A percentile compares a stretch with the other conserved stretches of the same genome.
Evolutionary conservation across 2,113 vertebrate genomes (phyloP).

Genomic region (Oxyruncus cristatus): DNA sequence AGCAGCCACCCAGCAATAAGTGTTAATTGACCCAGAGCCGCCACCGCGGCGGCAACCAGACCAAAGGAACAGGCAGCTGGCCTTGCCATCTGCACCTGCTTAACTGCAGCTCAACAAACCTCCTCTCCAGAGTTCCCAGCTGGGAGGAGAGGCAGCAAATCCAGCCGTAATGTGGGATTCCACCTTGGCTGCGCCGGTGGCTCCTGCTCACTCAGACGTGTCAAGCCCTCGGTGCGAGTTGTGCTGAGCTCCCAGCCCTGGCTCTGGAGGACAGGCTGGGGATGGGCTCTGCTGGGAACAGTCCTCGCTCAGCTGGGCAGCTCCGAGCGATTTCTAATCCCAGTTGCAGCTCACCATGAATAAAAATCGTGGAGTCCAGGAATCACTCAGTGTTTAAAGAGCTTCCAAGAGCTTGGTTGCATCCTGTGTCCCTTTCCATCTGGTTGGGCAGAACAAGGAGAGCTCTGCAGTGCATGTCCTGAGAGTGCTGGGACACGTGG

Average conservation of each 20-base stretch:
- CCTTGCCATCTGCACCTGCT: not conserved
- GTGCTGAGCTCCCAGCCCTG: not conserved
- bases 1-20: not conserved
- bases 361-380: not conserved
- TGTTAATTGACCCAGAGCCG: not conserved
- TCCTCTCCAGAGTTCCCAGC: not conserved
- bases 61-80: not conserved
- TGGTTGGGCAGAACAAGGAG: not conserved
- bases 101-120: not conserved
- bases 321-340: not conserved
- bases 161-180: accelerated
- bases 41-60: not conserved
- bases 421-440: not conserved
- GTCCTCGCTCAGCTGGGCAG: not conserved
- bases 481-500: not conserved
- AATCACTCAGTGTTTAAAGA: accelerated
- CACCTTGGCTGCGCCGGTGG: not conserved
- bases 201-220: not conserved
- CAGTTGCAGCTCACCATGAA: not conserved
- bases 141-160: not conserved
- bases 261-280: not conserved
- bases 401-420: not conserved
- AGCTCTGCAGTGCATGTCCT: not conserved
- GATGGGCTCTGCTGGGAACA: not conserved
- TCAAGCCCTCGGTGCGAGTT: accelerated